Base-by-base conservation (phyloP, 2,888 invertebrate genomes). In the Lasioglossum morio region DNA sequence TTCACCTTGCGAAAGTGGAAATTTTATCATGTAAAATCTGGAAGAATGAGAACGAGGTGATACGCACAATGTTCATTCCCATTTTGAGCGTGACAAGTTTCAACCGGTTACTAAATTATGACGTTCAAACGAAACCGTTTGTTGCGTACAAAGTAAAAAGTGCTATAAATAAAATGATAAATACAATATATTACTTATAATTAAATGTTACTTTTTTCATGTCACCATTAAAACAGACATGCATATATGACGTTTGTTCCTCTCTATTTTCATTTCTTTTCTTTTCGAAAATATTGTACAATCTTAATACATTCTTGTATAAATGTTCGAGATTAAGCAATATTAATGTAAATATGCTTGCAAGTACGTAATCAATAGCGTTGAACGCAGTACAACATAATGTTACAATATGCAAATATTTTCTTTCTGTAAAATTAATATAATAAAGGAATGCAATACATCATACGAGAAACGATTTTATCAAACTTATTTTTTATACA, bases 11-110 rank as follows among this genome's bases (percentile, higher is more conserved):
- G 63, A 81, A 48, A 66, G 66, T 78, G 77, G 53, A 78, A 72
- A 85, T 63, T 82, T 76, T 66, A 81, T 60, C 69, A 87, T 69
- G 82, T 82, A 77, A 74, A 81, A 81, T 90, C 80, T 81, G 86
- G 90, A 86, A 89, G 86, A 86, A 79, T 75, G 34, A 82, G 86
- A 89, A 90, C 88, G 90, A 89, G 89, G 88, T 86, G 85, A 76
- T 27, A 34, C 60, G 70, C 19, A 30, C 76, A 43, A 5, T 40
- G 46, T 43, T 69, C 30, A 74, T 74, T 46, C 70, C n/a, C 72
- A 81, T 81, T 84, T 81, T 85, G 77, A 89, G 88, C 40, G 87
- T 90, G 87, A 87, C 87, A 86, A 84, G 46, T 73, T 63, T 75
- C 66, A 14, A 77, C 78, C 57, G 0, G 12, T 79, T 70, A 8